A percentile compares a stretch with the other conserved stretches of the same genome.
These are phyloP conservation scores for Lithobates pipiens DNA, from an alignment of 2,797 vertebrate species.

Conservation along the genomic window DNA sequence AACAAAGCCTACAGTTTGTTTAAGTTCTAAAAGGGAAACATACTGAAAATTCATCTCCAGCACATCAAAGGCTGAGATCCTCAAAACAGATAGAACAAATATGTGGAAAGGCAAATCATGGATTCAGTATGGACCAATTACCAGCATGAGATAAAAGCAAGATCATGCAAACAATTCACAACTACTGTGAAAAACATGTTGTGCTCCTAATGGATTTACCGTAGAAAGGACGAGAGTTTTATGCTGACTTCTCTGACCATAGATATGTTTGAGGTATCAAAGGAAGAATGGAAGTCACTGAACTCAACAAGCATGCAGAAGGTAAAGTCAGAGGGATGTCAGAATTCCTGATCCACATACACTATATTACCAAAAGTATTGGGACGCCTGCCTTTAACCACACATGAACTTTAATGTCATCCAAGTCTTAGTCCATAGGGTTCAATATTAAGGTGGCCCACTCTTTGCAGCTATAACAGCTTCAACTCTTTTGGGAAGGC, in stretches of 20 bases:
- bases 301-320: too few species aligned
- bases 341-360: too few species aligned
- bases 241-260: neutral
- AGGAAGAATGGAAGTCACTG: neutral
- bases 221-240: conserved; percentile 9
- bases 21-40: conserved; percentile 39
- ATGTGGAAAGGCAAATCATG: conserved; percentile 37
- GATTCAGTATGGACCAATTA: conserved; percentile 27
- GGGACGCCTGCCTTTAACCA: too few species aligned
- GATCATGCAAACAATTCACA: conserved; percentile 15
- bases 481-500: too few species aligned
- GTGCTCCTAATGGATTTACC: conserved; percentile 3
- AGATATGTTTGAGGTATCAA: neutral
- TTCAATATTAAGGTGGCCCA: too few species aligned
- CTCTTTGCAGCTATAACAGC: too few species aligned
- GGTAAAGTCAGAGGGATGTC: too few species aligned
- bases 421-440: too few species aligned
- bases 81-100: conserved; percentile 45
- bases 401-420: too few species aligned
- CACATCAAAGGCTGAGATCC: conserved; percentile 57
- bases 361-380: too few species aligned
- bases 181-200: conserved; percentile 34
- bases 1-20: conserved; percentile 49
- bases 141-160: conserved; percentile 8
- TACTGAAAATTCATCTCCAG: conserved; percentile 31